Base-by-base conservation (phyloP, 2,113 vertebrate genomes). In the Chaenogobius annularis region DNA sequence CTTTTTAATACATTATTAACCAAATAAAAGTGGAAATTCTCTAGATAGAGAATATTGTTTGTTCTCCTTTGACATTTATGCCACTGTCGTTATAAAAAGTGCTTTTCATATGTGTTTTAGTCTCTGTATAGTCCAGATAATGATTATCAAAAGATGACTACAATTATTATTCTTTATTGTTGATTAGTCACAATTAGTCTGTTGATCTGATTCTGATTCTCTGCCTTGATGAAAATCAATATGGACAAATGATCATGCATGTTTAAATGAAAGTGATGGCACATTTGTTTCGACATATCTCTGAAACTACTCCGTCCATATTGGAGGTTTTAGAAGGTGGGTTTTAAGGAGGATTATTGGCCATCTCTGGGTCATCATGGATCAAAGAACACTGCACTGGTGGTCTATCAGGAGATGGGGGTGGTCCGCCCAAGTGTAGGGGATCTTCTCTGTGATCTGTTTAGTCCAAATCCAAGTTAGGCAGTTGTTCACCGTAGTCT, bases 391-490 rank as follows among this genome's bases (percentile, higher is more conserved):
- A 17, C 71, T 7, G 43, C 37, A 3, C 50, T 35, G 59, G 76
- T 83, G 81, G 76, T 80, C 79, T 15, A n/a, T 40, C 17, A 40
- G 10, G 35, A 11, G 35, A n/a, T 26, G 2, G 54, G 12, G 61
- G 58, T 44, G 3, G 54, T 19, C 44, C 22, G 15, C 54, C 55
- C 22, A 15, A 20, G 31, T 47, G 46, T 48, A 0, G 1, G 37
- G 70, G 35, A 54, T 71, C 58, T 62, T 62, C 31, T 69, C 52
- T 37, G 63, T 62, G 31, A 3, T 68, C 10, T 54, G 26, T 20
- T 9, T 8, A 23, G 31, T 70, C 68, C 69, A 73, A 73, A 40
- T 8, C 80, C 69, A 58, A 69, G 48, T 75, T 69, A 62, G 75
- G 54, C 22, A 10, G 55, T 56, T 59, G 5, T 65, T 78, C 40